Conservation (phyloP, 2,888 invertebrate species). For the Camponotus fellah region DNA sequence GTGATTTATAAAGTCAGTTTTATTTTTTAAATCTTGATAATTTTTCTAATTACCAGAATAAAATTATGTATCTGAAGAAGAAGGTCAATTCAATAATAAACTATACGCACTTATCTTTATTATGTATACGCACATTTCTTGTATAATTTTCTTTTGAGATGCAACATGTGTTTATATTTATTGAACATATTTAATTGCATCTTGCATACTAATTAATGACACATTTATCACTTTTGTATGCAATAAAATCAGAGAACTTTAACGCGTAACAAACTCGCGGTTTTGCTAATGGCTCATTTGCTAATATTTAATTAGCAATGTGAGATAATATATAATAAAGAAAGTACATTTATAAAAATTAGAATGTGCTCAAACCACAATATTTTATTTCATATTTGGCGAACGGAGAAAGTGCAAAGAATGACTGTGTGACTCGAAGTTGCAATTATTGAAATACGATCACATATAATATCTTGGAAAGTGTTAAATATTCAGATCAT, state of each 20-base stretch:
- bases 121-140: conserved; percentile 52
- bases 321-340: neutral
- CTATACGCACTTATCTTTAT: neutral
- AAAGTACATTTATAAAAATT: conserved; percentile 10
- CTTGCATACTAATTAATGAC: neutral
- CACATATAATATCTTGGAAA: neutral
- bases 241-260: neutral
- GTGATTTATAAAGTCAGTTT: neutral
- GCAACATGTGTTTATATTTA: neutral
- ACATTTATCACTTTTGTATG: neutral
- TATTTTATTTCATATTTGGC: neutral
- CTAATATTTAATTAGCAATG: neutral
- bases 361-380: neutral
- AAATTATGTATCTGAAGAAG: conserved; percentile 38
- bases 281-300: neutral
- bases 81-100: conserved; percentile 14
- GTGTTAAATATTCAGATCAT: conserved; percentile 20
- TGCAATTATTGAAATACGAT: neutral
- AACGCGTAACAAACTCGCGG: neutral
- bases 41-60: neutral
- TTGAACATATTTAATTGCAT: neutral
- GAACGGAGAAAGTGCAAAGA: conserved; percentile 7
- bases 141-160: conserved; percentile 17
- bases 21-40: neutral
- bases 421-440: neutral